A percentile compares a stretch with the other conserved stretches of the same genome.
phyloP scores from a whole-genome alignment of 2,888 invertebrate genomes.

The Eremobia ochroleuca region DNA sequence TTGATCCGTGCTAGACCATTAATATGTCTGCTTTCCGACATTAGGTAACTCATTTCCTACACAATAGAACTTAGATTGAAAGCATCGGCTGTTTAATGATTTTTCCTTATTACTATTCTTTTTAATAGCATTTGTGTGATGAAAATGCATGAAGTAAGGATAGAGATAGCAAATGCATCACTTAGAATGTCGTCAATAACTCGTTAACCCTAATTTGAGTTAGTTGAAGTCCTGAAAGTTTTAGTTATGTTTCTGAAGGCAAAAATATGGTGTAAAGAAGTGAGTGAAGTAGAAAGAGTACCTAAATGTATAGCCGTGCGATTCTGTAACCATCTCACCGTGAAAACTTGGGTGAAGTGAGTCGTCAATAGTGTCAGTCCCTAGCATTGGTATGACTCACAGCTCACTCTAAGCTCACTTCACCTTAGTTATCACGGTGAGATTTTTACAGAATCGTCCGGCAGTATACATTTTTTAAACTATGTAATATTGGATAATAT shows the following conservation, averaged over 20 bases:
- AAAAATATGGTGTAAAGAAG: neutral
- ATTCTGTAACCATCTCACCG: no score
- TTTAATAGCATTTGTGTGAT: neutral
- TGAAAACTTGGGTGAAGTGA: no score
- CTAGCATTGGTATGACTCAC: no score
- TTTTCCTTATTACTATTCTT: slow-evolving; percentile 5
- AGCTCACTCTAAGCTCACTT: no score
- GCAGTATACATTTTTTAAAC: neutral
- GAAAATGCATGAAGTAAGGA: slow-evolving; percentile 19
- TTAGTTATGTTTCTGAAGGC: neutral
- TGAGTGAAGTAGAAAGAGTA: neutral
- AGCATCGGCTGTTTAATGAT: neutral
- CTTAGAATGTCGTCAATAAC: slow-evolving; percentile 39
- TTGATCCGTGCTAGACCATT: slow-evolving; percentile 69
- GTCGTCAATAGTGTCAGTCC: no score
- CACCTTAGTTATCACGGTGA: no score
- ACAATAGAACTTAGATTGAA: slow-evolving; percentile 8
- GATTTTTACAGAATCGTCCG: no score
- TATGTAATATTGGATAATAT: neutral
- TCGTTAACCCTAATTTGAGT: slow-evolving; percentile 35
- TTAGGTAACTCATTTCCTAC: neutral
- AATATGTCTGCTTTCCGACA: slow-evolving; percentile 54
- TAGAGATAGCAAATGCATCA: neutral
- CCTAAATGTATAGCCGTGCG: no score
- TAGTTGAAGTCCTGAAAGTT: slow-evolving; percentile 6